These are phyloP conservation scores for Pachypanchax playfairii DNA, from an alignment of 2,113 vertebrate species.

Conservation along the genomic window DNA sequence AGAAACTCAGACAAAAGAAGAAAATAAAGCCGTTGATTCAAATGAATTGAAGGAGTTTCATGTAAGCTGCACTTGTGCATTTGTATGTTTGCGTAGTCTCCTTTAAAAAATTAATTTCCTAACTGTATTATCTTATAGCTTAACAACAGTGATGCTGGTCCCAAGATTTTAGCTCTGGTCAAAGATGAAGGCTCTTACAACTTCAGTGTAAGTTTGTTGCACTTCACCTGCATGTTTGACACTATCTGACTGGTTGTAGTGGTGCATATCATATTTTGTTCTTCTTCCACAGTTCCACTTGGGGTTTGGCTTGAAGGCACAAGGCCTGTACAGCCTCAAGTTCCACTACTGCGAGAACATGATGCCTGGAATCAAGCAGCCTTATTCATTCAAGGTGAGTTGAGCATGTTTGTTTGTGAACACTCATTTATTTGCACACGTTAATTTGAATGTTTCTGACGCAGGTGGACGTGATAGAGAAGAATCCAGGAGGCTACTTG, in stretches of 20 bases:
- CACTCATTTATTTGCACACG: neutral
- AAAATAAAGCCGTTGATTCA: neutral
- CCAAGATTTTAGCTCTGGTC: slow-evolving; percentile 59
- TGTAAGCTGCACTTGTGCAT: slow-evolving; percentile 21
- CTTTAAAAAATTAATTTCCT: neutral
- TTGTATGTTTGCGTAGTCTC: neutral
- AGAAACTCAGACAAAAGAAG: neutral
- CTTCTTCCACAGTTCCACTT: slow-evolving; percentile 76
- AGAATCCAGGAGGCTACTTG: slow-evolving; percentile 80
- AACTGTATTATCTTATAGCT: slow-evolving; percentile 51
- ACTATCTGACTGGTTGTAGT: neutral
- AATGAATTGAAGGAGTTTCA: neutral
- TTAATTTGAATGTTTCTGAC: neutral
- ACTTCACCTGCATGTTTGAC: neutral
- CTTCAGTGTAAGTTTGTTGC: slow-evolving; percentile 78
- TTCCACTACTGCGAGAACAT: slow-evolving; percentile 83
- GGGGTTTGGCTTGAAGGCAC: slow-evolving; percentile 59
- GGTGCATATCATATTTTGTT: neutral
- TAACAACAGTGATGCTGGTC: slow-evolving; percentile 9
- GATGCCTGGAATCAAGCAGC: fast-evolving
- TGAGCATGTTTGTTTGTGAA: neutral
- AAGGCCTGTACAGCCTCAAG: slow-evolving; percentile 84
- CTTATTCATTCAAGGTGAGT: slow-evolving; percentile 81
- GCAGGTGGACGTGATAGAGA: slow-evolving; percentile 82
- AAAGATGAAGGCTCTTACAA: slow-evolving; percentile 70